These are phyloP conservation scores for Lampris incognitus DNA, from an alignment of 2,113 vertebrate genomes.

Conservation along the genomic window DNA sequence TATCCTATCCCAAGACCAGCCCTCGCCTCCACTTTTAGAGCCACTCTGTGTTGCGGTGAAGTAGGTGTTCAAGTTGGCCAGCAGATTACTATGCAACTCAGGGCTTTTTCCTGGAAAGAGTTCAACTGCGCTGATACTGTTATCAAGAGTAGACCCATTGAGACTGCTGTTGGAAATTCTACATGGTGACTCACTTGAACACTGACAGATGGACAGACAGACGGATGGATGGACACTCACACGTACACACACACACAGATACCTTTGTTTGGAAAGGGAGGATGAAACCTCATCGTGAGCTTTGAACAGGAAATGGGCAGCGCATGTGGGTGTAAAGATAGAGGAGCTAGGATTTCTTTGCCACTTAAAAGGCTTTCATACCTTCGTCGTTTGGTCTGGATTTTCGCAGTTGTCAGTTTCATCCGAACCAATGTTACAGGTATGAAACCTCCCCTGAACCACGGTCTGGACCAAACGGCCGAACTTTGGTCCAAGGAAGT, in stretches of 20 bases:
- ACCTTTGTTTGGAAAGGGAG: constrained; percentile 44
- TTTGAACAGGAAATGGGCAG: constrained; percentile 71
- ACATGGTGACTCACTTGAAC: background rate
- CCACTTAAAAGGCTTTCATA: background rate
- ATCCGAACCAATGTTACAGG: too few relatives aligned
- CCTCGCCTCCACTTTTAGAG: constrained; percentile 41
- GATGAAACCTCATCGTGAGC: constrained; percentile 60
- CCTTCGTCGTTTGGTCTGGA: too few relatives aligned
- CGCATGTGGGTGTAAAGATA: constrained; percentile 72
- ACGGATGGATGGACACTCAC: constrained; percentile 7
- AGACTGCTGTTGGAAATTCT: constrained; percentile 13
- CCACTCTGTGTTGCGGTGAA: constrained; percentile 46
- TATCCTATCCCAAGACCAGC: constrained; percentile 41
- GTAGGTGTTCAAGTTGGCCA: constrained; percentile 47
- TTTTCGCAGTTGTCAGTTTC: too few relatives aligned
- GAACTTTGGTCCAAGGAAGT: too few relatives aligned
- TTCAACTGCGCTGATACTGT: constrained; percentile 38
- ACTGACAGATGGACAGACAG: constrained; percentile 4
- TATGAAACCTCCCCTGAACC: too few relatives aligned
- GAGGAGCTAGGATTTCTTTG: constrained; percentile 46
- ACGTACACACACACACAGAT: constrained; percentile 25
- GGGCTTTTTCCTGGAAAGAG: constrained; percentile 29
- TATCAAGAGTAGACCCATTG: constrained; percentile 36
- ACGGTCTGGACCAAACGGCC: too few relatives aligned
- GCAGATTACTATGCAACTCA: constrained; percentile 47